Conservation (phyloP, 2,797 vertebrate genomes). For the Pelodytes ibericus region DNA sequence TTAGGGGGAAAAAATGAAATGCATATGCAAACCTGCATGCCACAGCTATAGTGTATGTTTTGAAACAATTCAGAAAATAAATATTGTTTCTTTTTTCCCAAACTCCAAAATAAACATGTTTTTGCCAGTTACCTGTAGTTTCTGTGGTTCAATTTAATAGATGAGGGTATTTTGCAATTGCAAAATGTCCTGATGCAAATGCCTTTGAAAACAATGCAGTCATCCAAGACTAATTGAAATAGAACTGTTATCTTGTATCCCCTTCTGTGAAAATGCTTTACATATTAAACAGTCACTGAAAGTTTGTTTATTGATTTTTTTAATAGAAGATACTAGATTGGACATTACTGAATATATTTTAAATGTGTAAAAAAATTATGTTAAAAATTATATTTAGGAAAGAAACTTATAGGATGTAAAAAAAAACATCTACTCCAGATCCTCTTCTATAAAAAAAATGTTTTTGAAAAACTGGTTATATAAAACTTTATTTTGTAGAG, state of each 20-base stretch:
- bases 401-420: constrained; percentile 4
- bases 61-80: constrained; percentile 7
- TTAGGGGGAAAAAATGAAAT: not conserved
- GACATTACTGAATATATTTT: constrained; percentile 14
- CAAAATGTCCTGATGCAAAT: constrained; percentile 55
- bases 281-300: constrained; percentile 46
- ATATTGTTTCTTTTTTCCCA: not conserved
- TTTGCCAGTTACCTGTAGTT: constrained; percentile 36
- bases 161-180: constrained; percentile 51
- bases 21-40: not conserved
- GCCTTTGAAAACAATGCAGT: constrained; percentile 54
- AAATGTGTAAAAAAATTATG: constrained; percentile 24
- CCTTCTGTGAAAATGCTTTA: constrained; percentile 52
- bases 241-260: constrained; percentile 54
- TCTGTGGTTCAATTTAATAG: constrained; percentile 34
- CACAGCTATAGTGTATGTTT: not conserved
- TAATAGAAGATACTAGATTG: constrained; percentile 24
- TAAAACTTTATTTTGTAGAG: no score
- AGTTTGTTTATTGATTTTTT: constrained; percentile 13
- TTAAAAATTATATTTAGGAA: constrained; percentile 28
- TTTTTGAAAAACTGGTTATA: no score
- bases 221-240: constrained; percentile 57
- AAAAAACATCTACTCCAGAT: not conserved
- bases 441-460: no score
- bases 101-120: constrained; percentile 21